Percentiles rank a stretch among this genome's conserved stretches.
Evolutionary conservation across 23 tunicate genomes (phyloP).

Genomic region (Diplosoma virens): DNA sequence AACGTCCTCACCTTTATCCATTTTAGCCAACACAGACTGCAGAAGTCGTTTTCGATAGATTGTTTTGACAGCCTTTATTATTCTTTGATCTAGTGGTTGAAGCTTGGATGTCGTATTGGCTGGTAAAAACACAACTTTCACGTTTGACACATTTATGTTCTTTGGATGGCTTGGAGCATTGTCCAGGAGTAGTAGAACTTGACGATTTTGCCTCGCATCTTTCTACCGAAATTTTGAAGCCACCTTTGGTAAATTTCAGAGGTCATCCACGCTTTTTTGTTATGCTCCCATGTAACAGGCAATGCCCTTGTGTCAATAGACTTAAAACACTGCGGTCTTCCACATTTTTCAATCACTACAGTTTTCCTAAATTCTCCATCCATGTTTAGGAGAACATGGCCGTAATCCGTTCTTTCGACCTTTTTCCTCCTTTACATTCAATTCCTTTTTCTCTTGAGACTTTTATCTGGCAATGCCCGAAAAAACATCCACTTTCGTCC

Average conservation of each 20-base stretch:
- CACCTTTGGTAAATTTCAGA: too few species aligned
- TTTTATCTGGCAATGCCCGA: slow-evolving; percentile 29
- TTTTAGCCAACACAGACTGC: slow-evolving; percentile 28
- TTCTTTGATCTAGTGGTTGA: slow-evolving; percentile 8
- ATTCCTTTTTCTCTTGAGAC: too few species aligned
- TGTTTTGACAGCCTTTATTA: slow-evolving; percentile 17
- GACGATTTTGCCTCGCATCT: slow-evolving; percentile 26
- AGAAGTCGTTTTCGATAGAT: slow-evolving; percentile 25
- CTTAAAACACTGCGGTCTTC: slow-evolving; percentile 15
- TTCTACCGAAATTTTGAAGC: too few species aligned
- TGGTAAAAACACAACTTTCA: slow-evolving; percentile 15
- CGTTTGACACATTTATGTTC: neutral
- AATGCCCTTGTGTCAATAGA: slow-evolving; percentile 16
- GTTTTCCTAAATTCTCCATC: slow-evolving; percentile 3
- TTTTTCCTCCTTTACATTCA: neutral
- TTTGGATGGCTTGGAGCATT: slow-evolving; percentile 9
- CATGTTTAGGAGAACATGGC: neutral
- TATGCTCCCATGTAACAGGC: slow-evolving; percentile 17
- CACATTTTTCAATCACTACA: slow-evolving; percentile 20
- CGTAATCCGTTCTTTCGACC: neutral
- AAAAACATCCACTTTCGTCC: slow-evolving; percentile 23
- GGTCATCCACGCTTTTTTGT: slow-evolving; percentile 10
- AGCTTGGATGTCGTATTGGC: slow-evolving; percentile 26
- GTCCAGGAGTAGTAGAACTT: slow-evolving; percentile 23
- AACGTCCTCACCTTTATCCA: slow-evolving; percentile 1